A percentile compares a stretch with the other conserved stretches of the same genome.
Evolutionary conservation across 2,888 invertebrate genomes (phyloP).

Genomic region (Hyposoter didymator): DNA sequence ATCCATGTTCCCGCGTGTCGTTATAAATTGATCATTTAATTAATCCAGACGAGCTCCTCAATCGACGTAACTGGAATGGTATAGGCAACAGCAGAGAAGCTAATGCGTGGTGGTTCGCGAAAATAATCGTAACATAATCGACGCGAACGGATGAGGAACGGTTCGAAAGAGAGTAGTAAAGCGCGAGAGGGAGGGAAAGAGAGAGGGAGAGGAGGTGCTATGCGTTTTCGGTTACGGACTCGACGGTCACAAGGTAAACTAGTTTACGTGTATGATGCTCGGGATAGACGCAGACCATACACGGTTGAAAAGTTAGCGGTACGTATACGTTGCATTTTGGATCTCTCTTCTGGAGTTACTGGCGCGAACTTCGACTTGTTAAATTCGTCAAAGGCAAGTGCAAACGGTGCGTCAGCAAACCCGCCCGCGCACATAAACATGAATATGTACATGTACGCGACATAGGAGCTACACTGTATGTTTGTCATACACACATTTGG

Average conservation of each 20-base stretch:
- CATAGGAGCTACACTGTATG: neutral
- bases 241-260: constrained; percentile 29
- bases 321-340: constrained; percentile 19
- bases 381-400: constrained; percentile 66
- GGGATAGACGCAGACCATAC: neutral
- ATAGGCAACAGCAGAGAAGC: constrained; percentile 1
- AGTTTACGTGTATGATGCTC: constrained; percentile 37
- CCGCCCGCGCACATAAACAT: constrained; percentile 20
- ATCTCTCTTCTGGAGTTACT: constrained; percentile 22
- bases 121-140: neutral
- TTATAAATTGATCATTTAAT: neutral
- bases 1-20: neutral
- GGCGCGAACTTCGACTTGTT: constrained; percentile 62
- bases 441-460: constrained; percentile 20
- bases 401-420: constrained; percentile 54
- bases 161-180: neutral
- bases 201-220: neutral
- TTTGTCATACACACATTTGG: neutral
- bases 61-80: neutral
- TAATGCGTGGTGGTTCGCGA: neutral
- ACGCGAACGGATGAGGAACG: neutral
- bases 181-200: neutral
- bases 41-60: neutral
- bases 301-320: constrained; percentile 19
- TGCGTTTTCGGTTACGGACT: constrained; percentile 7